Base-by-base conservation (phyloP, 2,888 invertebrate species). In the Agriotes lineatus region DNA sequence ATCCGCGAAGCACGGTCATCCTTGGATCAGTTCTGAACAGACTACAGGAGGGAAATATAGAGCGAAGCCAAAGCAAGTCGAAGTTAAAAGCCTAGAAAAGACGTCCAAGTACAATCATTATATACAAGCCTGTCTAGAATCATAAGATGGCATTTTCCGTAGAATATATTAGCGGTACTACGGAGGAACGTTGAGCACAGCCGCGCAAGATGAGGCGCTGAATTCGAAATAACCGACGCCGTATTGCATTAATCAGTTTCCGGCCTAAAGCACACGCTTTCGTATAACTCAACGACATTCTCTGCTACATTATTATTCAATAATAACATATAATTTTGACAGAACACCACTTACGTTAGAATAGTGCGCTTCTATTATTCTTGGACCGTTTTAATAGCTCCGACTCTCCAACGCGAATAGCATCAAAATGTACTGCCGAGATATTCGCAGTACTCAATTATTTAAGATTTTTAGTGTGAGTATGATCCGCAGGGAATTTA, bases 211-310 rank as follows among this genome's bases (percentile, higher is more conserved):
- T 69, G 58, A 62, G 69, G 74, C 64, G 71, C 75, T 73, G 73
- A 75, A 75, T 77, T 74, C 73, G 74, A 76, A 77, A 76, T 77
- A 77, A 73, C 70, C 69, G 65, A 68, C 74, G 74, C 74, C 75
- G 74, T 75, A 75, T 77, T 77, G 75, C 74, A 76, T 75, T 77
- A 76, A 76, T 77, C 74, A 77, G 74, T 74, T 75, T 74, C 71
- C 72, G 70, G 71, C 70, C 74, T 74, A 72, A 74, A 69, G 72
- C 74, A 68, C 73, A 67, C 69, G 72, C 67, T 73, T 74, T 75
- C 39, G 42, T 67, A 57, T 50, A 58, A 39, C 19, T 58, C 58
- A 37, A 65, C 50, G 63, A 56, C 56, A 56, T 44, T 54, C 56
- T 63, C 18, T 39, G 39, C 42, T 57, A 58, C 57, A 58, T 48